Evolutionary conservation across 2,888 invertebrate genomes (phyloP), one percentile per base, ranked within the genome.

Genomic region (Pantelozetes paolii): DNA sequence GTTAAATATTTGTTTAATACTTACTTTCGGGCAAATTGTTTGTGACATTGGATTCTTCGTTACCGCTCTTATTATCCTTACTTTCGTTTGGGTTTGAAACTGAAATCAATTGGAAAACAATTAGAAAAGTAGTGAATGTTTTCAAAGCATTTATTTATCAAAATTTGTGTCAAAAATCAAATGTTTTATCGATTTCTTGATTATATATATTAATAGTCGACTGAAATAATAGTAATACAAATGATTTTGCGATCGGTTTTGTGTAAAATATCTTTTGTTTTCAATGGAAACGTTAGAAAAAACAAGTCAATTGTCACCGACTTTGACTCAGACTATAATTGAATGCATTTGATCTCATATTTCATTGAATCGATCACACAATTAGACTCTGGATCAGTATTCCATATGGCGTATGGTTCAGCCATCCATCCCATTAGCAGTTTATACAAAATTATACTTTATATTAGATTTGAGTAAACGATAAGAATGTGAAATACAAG

Each of bases 251-350:
- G n/a, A n/a, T n/a, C n/a, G n/a, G n/a, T n/a, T n/a, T n/a, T n/a
- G n/a, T n/a, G n/a, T n/a, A n/a, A n/a, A n/a, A n/a, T n/a, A n/a
- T n/a, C n/a, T n/a, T n/a, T n/a, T n/a, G n/a, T n/a, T n/a, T n/a
- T n/a, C n/a, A n/a, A n/a, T n/a, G n/a, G n/a, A n/a, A n/a, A n/a
- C n/a, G n/a, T n/a, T 36, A 36, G 5, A 9, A 9, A 5, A 36
- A 36, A 36, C 67, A 11, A 71, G 72, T 70, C 62, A 71, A 23
- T 71, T 70, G 71, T 74, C 32, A 71, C 9, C 59, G 5, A 5
- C 18, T 28, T 23, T 18, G 28, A 3, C 72, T 3, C 23, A 30
- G 3, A 67, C 23, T 1, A 32, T 62, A 32, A 32, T 15, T 32
- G 32, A 18, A 32, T 13, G 9, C 2, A 62, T 32, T 62, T 30